Base-by-base conservation (phyloP, 1,140 invertebrate species). In the Apolygus lucorum region DNA sequence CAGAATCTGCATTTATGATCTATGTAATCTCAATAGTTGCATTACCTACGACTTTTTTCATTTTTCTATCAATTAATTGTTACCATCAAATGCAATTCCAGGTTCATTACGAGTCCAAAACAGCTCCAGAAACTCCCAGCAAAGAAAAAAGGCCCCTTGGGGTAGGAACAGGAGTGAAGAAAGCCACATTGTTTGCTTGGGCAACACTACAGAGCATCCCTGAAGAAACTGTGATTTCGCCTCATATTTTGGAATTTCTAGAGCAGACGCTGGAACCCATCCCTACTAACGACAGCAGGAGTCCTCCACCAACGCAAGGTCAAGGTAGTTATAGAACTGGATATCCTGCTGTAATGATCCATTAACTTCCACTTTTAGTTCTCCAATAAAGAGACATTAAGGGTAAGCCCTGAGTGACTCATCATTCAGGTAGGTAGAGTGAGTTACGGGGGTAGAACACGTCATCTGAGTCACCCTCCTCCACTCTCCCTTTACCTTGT, bases 221-320 rank as follows among this genome's bases (percentile, higher is more conserved):
- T 0, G 95, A 97, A 80, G 93, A 96, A 81, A 96, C 94, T 0
- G 64, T 96, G 68, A 93, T 98, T 73, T 95, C 91, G 74, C 95
- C 95, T 0, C 92, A 95, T 76, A 94, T 98, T 8, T 81, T 97
- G 25, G 94, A 97, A 78, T 97, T 96, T 78, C 79, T 96, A 34
- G 95, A 97, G 77, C 93, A 97, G 79, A 95, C 94, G 0, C 80
- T 98, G 11, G 95, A 97, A 75, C 95, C 94, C 0, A 93, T 97
- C 75, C 92, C 92, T 0, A 84, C 90, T 1, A 68, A 73, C 21
- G 65, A 59, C 22, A 59, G 54, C 22, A 71, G 21, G 73, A 73
- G 68, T 25, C 68, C 73, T 22, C 68, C 72, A 1, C 71, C 29
- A 2, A n/a, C n/a, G n/a, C 42, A 67, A 67, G 54, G 54, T 59